These are phyloP conservation scores for Mizuhopecten yessoensis DNA, from an alignment of 1,140 invertebrate species.

Conservation along the genomic window DNA sequence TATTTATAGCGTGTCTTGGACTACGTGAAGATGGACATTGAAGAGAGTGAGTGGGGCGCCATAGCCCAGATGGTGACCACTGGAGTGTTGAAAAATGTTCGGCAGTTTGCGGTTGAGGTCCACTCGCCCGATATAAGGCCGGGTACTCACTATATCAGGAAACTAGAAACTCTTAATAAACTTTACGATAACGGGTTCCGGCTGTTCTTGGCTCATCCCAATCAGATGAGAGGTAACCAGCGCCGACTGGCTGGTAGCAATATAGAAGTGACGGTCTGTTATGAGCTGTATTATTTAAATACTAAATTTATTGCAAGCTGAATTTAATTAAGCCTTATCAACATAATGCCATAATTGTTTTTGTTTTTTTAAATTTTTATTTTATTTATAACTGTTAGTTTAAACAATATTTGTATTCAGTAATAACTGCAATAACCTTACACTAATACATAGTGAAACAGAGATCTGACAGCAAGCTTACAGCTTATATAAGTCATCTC, in stretches of 20 bases:
- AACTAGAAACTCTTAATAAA: background rate
- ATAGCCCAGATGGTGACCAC: constrained; percentile 59
- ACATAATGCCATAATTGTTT: too few relatives aligned
- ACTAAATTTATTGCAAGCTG: background rate
- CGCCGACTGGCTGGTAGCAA: background rate
- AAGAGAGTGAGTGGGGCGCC: constrained; percentile 62
- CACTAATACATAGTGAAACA: too few relatives aligned
- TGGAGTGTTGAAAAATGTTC: constrained; percentile 53
- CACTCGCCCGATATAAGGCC: background rate
- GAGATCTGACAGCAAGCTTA: too few relatives aligned
- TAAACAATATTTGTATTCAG: too few relatives aligned
- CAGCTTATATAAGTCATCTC: too few relatives aligned
- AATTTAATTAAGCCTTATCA: too few relatives aligned
- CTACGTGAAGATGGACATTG: constrained; percentile 65
- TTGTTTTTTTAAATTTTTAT: too few relatives aligned
- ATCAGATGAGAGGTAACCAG: background rate
- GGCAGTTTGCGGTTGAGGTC: constrained; percentile 25
- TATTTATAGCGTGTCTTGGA: constrained; percentile 61
- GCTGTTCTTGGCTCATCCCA: background rate
- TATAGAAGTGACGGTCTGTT: background rate
- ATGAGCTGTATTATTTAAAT: constrained; percentile 3
- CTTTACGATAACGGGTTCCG: background rate
- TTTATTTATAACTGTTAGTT: too few relatives aligned
- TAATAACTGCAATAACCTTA: too few relatives aligned
- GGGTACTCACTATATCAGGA: background rate